Base-by-base conservation (phyloP, 2,888 invertebrate genomes). In the Seira musarum region DNA sequence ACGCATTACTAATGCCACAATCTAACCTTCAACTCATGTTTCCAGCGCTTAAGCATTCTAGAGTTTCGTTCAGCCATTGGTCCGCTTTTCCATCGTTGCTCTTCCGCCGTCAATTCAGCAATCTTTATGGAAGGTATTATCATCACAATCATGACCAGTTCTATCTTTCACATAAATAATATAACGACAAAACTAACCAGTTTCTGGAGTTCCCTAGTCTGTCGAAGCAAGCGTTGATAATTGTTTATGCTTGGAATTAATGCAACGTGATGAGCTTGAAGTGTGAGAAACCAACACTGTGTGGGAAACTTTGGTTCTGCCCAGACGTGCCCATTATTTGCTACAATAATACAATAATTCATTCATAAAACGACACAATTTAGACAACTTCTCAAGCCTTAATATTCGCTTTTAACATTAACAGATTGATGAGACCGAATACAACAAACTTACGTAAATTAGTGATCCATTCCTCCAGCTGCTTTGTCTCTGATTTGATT, bases 201-300 rank as follows among this genome's bases (percentile, higher is more conserved):
- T 88, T 96, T 95, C 88, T 96, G 95, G 30, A 97, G 90, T 88
- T 98, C 97, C 73, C 96, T 91, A 87, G 95, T 92, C 22, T 94
- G 93, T 67, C 94, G 90, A 60, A 94, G 89, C 86, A 94, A 92
- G 82, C 94, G 91, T 86, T 94, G 93, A 88, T 95, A 95, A 84
- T 96, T 95, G 87, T 96, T 94, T 67, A 96, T 91, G 1, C 96
- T 94, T 0, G 99, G 97, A 85, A 97, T 91, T 73, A 98, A 92
- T 8, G 96, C 94, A 78, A 98, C 91, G 88, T 98, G 98, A 89
- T 98, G 97, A 89, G 95, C 95, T 89, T 97, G 96, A 57, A 98
- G 91, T 0, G 98, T 97, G 65, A 99, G 91, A 90, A 97, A 98
- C 96, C 98, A 99, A 88, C 98, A 99, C 86, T 97, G 95, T 0